Base-by-base conservation (phyloP, 2,113 vertebrate species). In the Esox niger region DNA sequence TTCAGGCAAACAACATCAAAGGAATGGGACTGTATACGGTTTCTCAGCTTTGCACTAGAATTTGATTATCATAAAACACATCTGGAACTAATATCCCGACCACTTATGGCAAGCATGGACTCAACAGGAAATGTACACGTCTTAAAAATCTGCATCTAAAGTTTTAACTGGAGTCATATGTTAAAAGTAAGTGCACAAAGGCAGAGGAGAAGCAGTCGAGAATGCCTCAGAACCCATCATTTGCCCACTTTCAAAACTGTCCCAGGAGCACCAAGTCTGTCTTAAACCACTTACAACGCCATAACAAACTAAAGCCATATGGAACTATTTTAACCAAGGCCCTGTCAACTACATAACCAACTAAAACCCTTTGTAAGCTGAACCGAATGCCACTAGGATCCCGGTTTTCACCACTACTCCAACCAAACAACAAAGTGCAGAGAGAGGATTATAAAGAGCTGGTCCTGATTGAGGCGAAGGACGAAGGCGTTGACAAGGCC, bases 91-190 rank as follows among this genome's bases (percentile, higher is more conserved):
- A 68, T 64, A 72, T 65, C 35, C 30, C 62, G 20, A 57, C 73
- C 49, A 66, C 31, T 59, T 43, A 58, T 64, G 33, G 33, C 23
- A 3, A 9, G 49, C 58, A 46, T 1, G 62, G 76, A 66, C 70
- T 76, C 70, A 62, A 76, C 73, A 69, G 71, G 68, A 74, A 69
- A 46, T 31, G 20, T 2, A 47, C 23, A 30, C 57, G n/a, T 43
- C 47, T 63, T 56, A 71, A 70, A 65, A 54, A 29, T 29, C 56
- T 20, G 32, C 66, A 56, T 68, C 54, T 71, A 64, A 46, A 27
- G 10, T 33, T 27, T 68, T 79, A 70, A 82, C 75, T 32, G 49
- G 33, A 59, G 27, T 65, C 67, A 68, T 31, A 66, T 73, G 47
- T 52, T 52, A n/a, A 15, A 43, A 43, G 13, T 15, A 43, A 43